These are phyloP conservation scores for Stylophora pistillata DNA, from an alignment of 64 coral and sea anemone species.

Conservation along the genomic window DNA sequence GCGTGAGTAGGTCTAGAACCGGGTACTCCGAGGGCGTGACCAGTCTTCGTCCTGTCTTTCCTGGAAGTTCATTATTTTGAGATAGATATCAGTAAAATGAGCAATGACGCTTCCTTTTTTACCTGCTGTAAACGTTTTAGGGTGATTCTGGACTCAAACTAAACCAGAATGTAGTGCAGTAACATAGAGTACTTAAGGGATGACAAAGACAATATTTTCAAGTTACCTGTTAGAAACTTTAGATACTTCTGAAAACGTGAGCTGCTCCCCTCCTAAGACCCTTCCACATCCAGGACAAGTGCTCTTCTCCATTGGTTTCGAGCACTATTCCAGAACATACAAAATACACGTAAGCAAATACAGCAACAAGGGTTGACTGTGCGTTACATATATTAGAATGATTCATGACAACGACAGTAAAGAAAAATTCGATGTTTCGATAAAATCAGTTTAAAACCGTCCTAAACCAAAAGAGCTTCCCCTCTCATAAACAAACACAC, in stretches of 20 bases:
- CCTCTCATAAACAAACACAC: no score
- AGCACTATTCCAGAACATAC: neutral
- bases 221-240: constrained; percentile 9
- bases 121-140: no score
- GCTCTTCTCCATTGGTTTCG: constrained; percentile 11
- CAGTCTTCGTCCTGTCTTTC: constrained; percentile 27
- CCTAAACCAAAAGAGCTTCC: no score
- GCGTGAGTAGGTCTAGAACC: constrained; percentile 6
- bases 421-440: no score
- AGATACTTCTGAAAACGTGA: neutral
- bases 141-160: no score
- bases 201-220: neutral
- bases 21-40: constrained; percentile 22
- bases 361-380: no score
- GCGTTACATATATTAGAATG: no score
- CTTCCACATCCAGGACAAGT: constrained; percentile 19
- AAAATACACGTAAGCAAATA: no score
- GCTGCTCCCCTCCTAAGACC: constrained; percentile 8
- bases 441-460: no score
- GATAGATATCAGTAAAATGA: neutral
- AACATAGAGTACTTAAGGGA: neutral
- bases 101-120: no score
- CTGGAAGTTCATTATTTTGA: neutral
- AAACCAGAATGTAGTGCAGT: no score
- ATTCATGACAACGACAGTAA: no score